Evolutionary conservation across 2,113 vertebrate genomes (phyloP), one percentile per base, ranked within the genome.

Genomic region (Nannobrachium achirus): DNA sequence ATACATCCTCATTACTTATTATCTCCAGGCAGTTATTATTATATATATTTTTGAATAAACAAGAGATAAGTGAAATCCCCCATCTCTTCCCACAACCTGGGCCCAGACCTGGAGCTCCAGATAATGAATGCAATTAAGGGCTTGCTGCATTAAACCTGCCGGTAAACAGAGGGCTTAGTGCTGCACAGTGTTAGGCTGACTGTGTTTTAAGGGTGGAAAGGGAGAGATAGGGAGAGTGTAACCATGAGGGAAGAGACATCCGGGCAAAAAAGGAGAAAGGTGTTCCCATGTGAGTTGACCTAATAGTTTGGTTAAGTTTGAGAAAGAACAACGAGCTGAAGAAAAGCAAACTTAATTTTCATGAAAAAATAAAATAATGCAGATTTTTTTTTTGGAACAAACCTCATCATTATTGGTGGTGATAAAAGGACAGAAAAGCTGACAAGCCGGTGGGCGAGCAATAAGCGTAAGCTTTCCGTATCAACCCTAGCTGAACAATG

Each of bases 51-150:
- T 87, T 85, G 77, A 89, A 90, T 89, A 91, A 93, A 91, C 89
- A 89, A 78, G 80, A 85, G 89, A 92, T 91, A 92, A 88, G 79
- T 84, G 78, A 86, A 90, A 88, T 89, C 90, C 90, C 88, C 69
- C 83, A 90, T 90, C 81, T 89, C 72, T 84, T 73, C 52, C 77
- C 33, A 48, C 66, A 86, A 84, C 87, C 80, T 88, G 87, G 87
- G 82, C 86, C 81, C 75, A 78, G 79, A 89, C 86, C 89, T 90
- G 88, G 72, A 76, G 81, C 81, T 88, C 88, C 88, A 88, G 90
- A 92, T 92, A 91, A 93, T 92, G 88, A 90, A 91, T 88, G 88
- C 90, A 93, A 93, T 93, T 91, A 91, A 91, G 82, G 81, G 66
- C 73, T 73, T 46, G 72, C 79, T 78, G 83, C 77, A 86, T 86